Base-by-base conservation (phyloP, 2,888 invertebrate species). In the Callosobruchus maculatus region DNA sequence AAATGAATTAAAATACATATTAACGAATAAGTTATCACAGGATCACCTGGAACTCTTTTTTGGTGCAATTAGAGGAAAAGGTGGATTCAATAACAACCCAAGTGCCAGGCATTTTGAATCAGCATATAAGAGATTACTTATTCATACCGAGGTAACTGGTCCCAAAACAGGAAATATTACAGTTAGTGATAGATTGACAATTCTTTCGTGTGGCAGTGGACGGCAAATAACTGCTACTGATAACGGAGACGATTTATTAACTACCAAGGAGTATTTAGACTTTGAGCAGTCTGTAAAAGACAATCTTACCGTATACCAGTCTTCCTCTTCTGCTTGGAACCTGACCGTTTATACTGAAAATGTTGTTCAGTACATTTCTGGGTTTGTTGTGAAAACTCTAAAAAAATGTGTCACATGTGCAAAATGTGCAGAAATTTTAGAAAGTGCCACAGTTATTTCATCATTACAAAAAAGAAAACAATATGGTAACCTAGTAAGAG, bases 371-470 rank as follows among this genome's bases (percentile, higher is more conserved):
- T 77, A 77, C 70, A 72, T 73, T 49, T 31, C 76, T n/a, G 77
- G 77, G 18, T 77, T 76, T 71, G 76, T 77, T 13, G 75, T 74
- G n/a, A 75, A 69, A 75, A 22, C 67, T 18, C 30, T 77, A 22
- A 77, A 73, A 71, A 76, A 74, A 67, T 74, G 68, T 71, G 68
- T 74, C 5, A 71, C 26, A 18, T 77, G 77, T 70, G n/a, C 30
- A 0, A 73, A 75, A 67, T 77, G 75, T 31, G 2, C 71, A n/a
- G 21, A 2, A 0, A 67, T 74, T n/a, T 30, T 77, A 13, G 74
- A 75, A 70, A 67, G 67, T 67, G 31, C 75, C 31, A 69, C 71
- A 73, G 18, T 20, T n/a, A 5, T 30, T 9, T 77, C 76, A 0
- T 22, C 66, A 21, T 67, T 77, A 20, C 77, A 77, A 72, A 67